phyloP scores from a whole-genome alignment of 1,140 invertebrate genomes.

The Pararge aegeria region DNA sequence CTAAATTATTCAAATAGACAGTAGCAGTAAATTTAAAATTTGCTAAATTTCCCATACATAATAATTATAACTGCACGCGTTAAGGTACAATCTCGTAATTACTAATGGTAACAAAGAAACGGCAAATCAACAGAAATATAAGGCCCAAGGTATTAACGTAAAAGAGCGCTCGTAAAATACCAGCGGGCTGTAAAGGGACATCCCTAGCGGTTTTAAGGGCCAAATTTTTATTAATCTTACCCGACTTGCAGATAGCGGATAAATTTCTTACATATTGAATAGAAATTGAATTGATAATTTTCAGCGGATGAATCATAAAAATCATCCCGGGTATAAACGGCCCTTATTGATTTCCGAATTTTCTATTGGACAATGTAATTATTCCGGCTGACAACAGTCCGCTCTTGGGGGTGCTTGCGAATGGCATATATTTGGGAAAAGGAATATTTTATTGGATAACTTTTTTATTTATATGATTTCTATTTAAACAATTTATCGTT shows the following conservation, averaged over 20 bases:
- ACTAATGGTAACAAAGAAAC: slow-evolving; percentile 3
- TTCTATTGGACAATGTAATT: slow-evolving; percentile 21
- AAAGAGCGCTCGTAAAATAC: slow-evolving; percentile 64
- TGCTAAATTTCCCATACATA: background rate
- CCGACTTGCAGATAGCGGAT: slow-evolving; percentile 46
- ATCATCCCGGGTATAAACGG: slow-evolving; percentile 21
- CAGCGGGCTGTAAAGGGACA: slow-evolving; percentile 62
- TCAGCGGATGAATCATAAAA: slow-evolving; percentile 27
- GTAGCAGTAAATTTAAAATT: background rate
- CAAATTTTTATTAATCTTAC: slow-evolving; percentile 70
- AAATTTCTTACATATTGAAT: slow-evolving; percentile 54
- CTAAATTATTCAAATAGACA: too few relatives aligned
- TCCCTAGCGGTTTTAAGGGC: slow-evolving; percentile 51
- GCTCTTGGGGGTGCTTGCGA: background rate
- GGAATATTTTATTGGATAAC: slow-evolving; percentile 5
- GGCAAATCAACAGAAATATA: slow-evolving; percentile 21
- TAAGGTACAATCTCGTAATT: background rate
- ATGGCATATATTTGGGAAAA: slow-evolving; percentile 1
- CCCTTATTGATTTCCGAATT: slow-evolving; percentile 23
- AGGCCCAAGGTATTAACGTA: slow-evolving; percentile 57
- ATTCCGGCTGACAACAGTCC: slow-evolving; percentile 9
- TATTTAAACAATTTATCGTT: background rate
- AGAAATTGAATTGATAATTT: slow-evolving; percentile 57
- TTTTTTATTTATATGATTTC: background rate
- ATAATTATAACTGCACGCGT: too few relatives aligned